Evolutionary conservation across 1,140 invertebrate species (phyloP), one percentile per base, ranked within the genome.

Genomic region (Macrotrachela quadricornifera): DNA sequence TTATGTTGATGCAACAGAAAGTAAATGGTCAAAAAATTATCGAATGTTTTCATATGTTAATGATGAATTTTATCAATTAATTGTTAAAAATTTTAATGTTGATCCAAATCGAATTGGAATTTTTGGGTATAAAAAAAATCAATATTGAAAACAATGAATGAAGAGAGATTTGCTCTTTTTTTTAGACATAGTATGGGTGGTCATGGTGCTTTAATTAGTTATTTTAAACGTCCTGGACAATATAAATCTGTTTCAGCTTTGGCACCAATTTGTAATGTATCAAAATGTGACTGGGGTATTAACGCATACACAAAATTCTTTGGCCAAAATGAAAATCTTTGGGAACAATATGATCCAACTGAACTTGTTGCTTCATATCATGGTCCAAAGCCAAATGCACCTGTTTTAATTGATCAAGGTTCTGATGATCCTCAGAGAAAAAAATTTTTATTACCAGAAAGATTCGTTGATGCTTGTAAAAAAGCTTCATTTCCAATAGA

Each of bases 11-110:
- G 87, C 91, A 6, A 81, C 80, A 1, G 71, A 80, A 60, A 80
- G 83, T 36, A 85, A 86, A 51, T 99, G 90, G 88, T 80, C 80
- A 41, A 80, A 78, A 49, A 80, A 97, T 71, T 97, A 94, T 60
- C 78, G 80, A 62, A 97, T 97, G 92, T 95, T 80, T 61, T 85
- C 82, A 45, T 97, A 97, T 63, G 71, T 97, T n/a, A 87, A 84
- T 10, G 77, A 79, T 60, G 92, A 97, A 62, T 69, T 71, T 36
- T 43, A 39, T 10, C 43, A 14, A 36, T 16, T 40, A n/a, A 18
- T 13, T 39, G 13, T 45, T 16, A 21, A 13, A 44, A 50, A 43
- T 50, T 13, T 15, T 21, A n/a, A 43, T 38, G 41, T 54, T 51
- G 9, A 43, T 9, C 30, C 21, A 51, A 36, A 49, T 55, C 21